Evolutionary conservation across 2,113 vertebrate genomes (phyloP), one percentile per base, ranked within the genome.

Genomic region (Chaetodon trifascialis): DNA sequence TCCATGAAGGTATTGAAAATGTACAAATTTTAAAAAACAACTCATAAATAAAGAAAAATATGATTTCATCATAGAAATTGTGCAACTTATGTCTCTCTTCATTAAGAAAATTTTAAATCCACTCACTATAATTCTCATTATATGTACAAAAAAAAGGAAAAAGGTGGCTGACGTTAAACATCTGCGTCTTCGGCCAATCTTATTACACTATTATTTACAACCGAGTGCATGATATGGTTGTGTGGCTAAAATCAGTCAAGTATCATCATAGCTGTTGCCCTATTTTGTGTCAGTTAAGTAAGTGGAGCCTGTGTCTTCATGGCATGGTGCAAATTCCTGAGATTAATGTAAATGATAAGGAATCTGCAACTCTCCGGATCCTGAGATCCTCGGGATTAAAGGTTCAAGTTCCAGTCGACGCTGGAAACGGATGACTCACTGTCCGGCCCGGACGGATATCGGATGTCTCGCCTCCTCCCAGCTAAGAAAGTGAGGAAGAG

Each of bases 361-460:
- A 95, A 96, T 96, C 88, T 95, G 95, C 92, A 94, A 94, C 93
- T 93, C 94, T 89, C 91, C 83, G 85, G 88, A 93, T 93, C 94
- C 91, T 86, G 82, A 92, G 90, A 94, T 92, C 89, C 91, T 63
- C 56, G 54, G 93, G 94, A 95, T 95, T 95, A 95, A 94, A 93
- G 93, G 89, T 93, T 95, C 94, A 88, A 80, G 90, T 94, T 95
- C 88, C 93, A 88, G 75, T 86, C 81, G 88, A 92, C 77, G 70
- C 84, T 91, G 87, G 89, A 89, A 88, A 89, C 71, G 88, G 88
- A 91, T 91, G 90, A 92, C 80, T 91, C 90, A 88, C 89, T 80
- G 63, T 89, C 80, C 88, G 4, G 84, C 66, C 16, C 42, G 9
- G 49, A 52, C 14, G n/a, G 56, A 73, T 86, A 91, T 93, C 92